phyloP scores from a whole-genome alignment of 30 jellyfish, hydroid and myxozoan genomes.

The Nemopilema nomurai region DNA sequence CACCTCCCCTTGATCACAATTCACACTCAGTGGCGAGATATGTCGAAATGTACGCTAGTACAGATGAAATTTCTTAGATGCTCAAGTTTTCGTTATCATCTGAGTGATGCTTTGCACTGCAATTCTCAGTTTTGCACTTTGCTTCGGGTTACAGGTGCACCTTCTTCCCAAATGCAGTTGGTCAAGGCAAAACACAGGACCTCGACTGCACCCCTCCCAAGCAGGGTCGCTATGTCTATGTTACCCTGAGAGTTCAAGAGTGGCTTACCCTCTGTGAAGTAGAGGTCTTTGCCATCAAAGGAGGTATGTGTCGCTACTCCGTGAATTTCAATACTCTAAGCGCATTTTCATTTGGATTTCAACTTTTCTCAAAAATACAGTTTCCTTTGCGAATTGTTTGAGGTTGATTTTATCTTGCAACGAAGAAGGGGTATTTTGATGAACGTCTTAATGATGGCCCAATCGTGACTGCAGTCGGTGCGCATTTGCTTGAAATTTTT shows the following conservation, averaged over 20 bases:
- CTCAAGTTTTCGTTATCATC: too few species aligned
- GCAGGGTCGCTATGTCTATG: conserved; percentile 54
- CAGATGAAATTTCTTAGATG: too few species aligned
- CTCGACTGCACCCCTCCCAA: conserved; percentile 39
- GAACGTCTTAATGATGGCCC: too few species aligned
- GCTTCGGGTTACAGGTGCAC: conserved; percentile 51
- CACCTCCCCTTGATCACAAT: not conserved
- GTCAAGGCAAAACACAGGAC: conserved; percentile 51
- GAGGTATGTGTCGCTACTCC: conserved; percentile 16
- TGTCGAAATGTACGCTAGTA: too few species aligned
- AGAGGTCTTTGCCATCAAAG: conserved; percentile 38
- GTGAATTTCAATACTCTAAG: not conserved
- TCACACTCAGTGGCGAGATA: too few species aligned
- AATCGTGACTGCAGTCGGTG: too few species aligned
- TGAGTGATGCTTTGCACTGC: not conserved
- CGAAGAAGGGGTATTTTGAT: too few species aligned
- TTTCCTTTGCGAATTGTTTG: too few species aligned
- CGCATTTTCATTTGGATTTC: not conserved
- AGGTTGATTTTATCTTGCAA: too few species aligned
- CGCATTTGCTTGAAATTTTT: too few species aligned
- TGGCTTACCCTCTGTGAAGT: conserved; percentile 67
- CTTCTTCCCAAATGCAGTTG: conserved; percentile 32
- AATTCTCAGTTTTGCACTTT: too few species aligned
- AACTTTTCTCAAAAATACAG: not conserved
- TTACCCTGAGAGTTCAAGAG: conserved; percentile 39